Evolutionary conservation across 2,888 invertebrate genomes (phyloP).

Genomic region (Sipha maydis): DNA sequence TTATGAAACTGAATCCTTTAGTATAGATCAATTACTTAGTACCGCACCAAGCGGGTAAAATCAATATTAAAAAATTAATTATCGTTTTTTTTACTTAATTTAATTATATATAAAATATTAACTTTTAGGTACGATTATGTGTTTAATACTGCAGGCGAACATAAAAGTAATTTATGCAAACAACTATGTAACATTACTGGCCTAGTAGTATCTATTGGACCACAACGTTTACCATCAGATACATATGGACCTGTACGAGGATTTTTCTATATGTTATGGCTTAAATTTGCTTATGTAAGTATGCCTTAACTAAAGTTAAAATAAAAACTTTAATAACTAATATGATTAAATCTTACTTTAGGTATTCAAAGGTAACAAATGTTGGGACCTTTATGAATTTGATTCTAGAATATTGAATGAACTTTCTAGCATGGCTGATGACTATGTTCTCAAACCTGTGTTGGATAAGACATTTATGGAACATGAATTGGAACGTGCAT

Average conservation of each 20-base stretch:
- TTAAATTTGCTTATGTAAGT: slow-evolving; percentile 41
- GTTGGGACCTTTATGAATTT: slow-evolving; percentile 63
- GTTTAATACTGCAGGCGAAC: slow-evolving; percentile 69
- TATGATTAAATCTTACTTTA: slow-evolving; percentile 6
- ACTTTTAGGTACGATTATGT: slow-evolving; percentile 69
- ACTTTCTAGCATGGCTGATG: slow-evolving; percentile 70
- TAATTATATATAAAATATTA: not conserved
- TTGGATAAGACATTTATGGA: slow-evolving; percentile 71
- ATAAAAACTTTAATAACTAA: not conserved
- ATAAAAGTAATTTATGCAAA: slow-evolving; percentile 41
- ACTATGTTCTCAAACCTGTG: slow-evolving; percentile 71
- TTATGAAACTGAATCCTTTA: slow-evolving; percentile 67
- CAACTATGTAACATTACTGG: slow-evolving; percentile 38
- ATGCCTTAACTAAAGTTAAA: not conserved
- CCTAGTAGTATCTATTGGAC: slow-evolving; percentile 28
- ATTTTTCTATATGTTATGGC: slow-evolving; percentile 42
- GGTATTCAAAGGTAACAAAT: slow-evolving; percentile 62
- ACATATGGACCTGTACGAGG: slow-evolving; percentile 25
- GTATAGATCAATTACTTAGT: slow-evolving; percentile 64
- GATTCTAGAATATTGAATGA: slow-evolving; percentile 66
- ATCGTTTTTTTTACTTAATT: not conserved
- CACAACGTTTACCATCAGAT: slow-evolving; percentile 26
- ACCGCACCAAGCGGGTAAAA: slow-evolving; percentile 39
- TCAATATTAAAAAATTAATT: not conserved
- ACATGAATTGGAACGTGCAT: slow-evolving; percentile 69